phyloP scores from a whole-genome alignment of 30 jellyfish, hydroid and myxozoan species.

The Pelagia noctiluca region DNA sequence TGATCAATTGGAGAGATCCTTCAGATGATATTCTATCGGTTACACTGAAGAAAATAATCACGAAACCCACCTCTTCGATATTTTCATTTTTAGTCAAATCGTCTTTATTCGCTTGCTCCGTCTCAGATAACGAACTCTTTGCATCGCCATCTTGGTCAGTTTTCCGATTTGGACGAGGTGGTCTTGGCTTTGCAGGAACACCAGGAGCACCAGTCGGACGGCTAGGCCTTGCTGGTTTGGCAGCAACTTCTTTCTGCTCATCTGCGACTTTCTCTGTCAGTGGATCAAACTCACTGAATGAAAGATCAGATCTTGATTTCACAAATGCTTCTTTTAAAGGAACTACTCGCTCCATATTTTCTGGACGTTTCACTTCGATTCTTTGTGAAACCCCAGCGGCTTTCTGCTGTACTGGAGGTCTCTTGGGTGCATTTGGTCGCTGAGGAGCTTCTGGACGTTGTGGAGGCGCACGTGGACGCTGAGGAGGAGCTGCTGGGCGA shows the following conservation, averaged over 20 bases:
- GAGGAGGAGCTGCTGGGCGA: conserved; percentile 30
- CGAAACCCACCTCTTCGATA: neutral
- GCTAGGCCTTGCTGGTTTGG: conserved; percentile 78
- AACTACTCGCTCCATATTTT: conserved; percentile 6
- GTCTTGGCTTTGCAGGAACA: conserved; percentile 79
- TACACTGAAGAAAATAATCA: neutral
- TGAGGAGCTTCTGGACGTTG: conserved; percentile 63
- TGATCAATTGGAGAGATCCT: neutral
- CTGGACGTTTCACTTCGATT: neutral
- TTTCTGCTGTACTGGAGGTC: conserved; percentile 48
- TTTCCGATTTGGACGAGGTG: conserved; percentile 53
- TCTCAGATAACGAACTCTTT: neutral
- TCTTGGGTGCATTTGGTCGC: conserved; percentile 74
- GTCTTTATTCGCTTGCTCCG: neutral
- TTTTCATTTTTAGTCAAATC: neutral
- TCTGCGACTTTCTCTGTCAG: conserved; percentile 14
- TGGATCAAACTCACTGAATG: conserved; percentile 64
- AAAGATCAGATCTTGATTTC: conserved; percentile 48
- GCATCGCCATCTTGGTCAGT: conserved; percentile 17
- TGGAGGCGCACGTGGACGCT: conserved; percentile 47
- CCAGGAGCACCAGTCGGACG: conserved; percentile 71
- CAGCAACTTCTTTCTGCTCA: conserved; percentile 1
- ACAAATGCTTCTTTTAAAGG: conserved; percentile 28
- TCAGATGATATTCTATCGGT: neutral
- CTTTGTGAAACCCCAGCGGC: conserved; percentile 17